Conservation (phyloP, 2,888 invertebrate species). For the Nycteola revayana region DNA sequence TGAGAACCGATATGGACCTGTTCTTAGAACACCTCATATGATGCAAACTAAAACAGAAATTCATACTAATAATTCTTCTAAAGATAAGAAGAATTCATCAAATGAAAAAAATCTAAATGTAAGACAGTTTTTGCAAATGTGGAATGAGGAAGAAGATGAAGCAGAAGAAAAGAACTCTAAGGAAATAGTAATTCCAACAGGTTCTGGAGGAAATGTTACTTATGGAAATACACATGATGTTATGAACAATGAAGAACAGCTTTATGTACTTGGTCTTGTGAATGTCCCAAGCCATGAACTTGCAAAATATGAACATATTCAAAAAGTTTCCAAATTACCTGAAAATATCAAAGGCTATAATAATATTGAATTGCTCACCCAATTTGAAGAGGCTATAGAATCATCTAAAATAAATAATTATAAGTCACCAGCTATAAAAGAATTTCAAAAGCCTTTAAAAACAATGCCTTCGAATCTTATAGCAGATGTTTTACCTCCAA, state of each 20-base stretch:
- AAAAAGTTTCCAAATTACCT: constrained; percentile 75
- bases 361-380: constrained; percentile 68
- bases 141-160: constrained; percentile 79
- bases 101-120: constrained; percentile 66
- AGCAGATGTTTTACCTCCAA: constrained; percentile 42
- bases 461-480: constrained; percentile 31
- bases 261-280: constrained; percentile 73
- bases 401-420: constrained; percentile 53
- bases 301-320: constrained; percentile 76
- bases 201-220: constrained; percentile 36
- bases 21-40: constrained; percentile 39
- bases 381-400: constrained; percentile 75
- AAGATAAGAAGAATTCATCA: constrained; percentile 56
- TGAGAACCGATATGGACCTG: constrained; percentile 53
- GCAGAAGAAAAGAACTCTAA: constrained; percentile 47
- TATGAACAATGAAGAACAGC: constrained; percentile 60
- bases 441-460: constrained; percentile 39
- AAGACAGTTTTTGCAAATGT: constrained; percentile 75
- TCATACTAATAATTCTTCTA: constrained; percentile 37
- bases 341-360: constrained; percentile 79
- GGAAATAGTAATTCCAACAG: constrained; percentile 41
- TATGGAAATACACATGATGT: constrained; percentile 40
- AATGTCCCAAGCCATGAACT: constrained; percentile 75
- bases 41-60: constrained; percentile 40
- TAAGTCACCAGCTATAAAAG: constrained; percentile 39